These are phyloP conservation scores for Chaetodon trifascialis DNA, from an alignment of 2,113 vertebrate genomes.

Conservation along the genomic window DNA sequence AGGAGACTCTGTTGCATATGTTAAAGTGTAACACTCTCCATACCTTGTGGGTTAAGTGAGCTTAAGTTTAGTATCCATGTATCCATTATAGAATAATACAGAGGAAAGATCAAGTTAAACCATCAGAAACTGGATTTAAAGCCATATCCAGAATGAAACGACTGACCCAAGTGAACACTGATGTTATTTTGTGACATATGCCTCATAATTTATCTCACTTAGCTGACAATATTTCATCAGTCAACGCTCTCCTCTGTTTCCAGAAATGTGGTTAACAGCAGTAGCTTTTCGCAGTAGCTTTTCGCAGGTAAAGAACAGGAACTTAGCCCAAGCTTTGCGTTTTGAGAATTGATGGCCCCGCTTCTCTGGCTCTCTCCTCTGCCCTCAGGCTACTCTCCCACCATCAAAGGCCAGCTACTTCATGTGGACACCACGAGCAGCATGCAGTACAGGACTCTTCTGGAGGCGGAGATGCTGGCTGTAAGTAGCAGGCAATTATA, in stretches of 20 bases:
- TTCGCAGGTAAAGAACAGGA: neutral
- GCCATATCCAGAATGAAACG: neutral
- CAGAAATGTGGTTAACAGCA: conserved; percentile 19
- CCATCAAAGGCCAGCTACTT: conserved; percentile 97
- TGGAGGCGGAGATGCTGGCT: conserved; percentile 98
- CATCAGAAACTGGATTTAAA: neutral
- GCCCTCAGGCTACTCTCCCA: conserved; percentile 91
- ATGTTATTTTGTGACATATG: neutral
- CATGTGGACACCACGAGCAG: conserved; percentile 98
- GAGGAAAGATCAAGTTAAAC: conserved; percentile 1
- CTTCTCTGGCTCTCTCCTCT: conserved; percentile 8
- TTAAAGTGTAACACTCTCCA: neutral
- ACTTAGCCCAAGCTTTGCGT: neutral
- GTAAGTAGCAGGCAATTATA: conserved; percentile 84
- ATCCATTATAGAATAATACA: neutral
- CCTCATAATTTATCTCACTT: conserved; percentile 10
- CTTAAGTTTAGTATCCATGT: neutral
- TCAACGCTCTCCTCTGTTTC: conserved; percentile 27
- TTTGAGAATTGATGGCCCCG: conserved; percentile 44
- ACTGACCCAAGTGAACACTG: neutral
- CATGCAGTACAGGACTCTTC: conserved; percentile 96
- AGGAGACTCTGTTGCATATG: neutral
- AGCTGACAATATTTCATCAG: conserved; percentile 18
- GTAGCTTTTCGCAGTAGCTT: neutral
- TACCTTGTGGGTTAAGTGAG: neutral